Percentiles rank a stretch among this genome's conserved stretches.
phyloP scores from a whole-genome alignment of 2,888 invertebrate genomes.

The Hypomecis punctinalis region DNA sequence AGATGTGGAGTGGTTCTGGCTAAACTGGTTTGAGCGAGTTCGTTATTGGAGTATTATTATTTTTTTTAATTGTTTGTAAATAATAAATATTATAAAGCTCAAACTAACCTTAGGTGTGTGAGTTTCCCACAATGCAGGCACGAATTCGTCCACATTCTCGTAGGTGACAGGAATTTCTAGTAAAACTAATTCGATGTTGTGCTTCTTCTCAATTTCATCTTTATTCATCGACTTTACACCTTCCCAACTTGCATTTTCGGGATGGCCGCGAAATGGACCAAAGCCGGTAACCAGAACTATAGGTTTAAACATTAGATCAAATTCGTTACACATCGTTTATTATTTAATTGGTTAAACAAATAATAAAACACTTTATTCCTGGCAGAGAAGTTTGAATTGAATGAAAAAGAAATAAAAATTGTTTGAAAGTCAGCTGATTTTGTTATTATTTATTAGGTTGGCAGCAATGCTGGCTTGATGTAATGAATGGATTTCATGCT shows the following conservation, averaged over 20 bases:
- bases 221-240: slow-evolving; percentile 88
- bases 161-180: slow-evolving; percentile 90
- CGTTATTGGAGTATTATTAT: too few relatives aligned
- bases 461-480: slow-evolving; percentile 19
- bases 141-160: slow-evolving; percentile 85
- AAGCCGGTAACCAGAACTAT: slow-evolving; percentile 90
- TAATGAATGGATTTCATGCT: too few relatives aligned
- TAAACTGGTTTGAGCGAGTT: too few relatives aligned
- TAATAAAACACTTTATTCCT: too few relatives aligned
- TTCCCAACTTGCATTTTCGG: slow-evolving; percentile 93
- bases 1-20: too few relatives aligned
- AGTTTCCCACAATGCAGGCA: slow-evolving; percentile 89
- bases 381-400: too few relatives aligned
- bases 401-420: not conserved
- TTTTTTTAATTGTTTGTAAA: too few relatives aligned
- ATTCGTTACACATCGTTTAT: slow-evolving; percentile 54
- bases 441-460: slow-evolving; percentile 45
- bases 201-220: slow-evolving; percentile 78
- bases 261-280: slow-evolving; percentile 90
- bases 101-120: slow-evolving; percentile 88
- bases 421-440: slow-evolving; percentile 60
- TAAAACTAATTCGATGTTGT: slow-evolving; percentile 67
- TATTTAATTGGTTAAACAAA: not conserved
- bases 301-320: slow-evolving; percentile 64
- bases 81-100: not conserved